Evolutionary conservation across 92 coral and sea anemone species (phyloP).

Genomic region (Paramuricea clavata): DNA sequence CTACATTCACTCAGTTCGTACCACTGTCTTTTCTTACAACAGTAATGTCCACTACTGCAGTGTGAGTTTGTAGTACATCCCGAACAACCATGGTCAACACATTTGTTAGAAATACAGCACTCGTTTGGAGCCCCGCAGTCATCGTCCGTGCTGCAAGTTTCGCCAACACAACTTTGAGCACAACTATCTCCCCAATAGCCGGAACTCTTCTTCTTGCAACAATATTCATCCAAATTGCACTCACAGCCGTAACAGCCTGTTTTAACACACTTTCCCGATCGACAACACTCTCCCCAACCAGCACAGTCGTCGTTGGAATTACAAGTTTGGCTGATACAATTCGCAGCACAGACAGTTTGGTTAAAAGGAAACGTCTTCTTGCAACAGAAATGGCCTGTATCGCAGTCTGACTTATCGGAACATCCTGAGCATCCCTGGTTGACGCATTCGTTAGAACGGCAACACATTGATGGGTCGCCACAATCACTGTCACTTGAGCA

Average conservation of each 20-base stretch:
- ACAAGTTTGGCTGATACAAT: neutral
- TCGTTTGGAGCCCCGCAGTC: conserved; percentile 8
- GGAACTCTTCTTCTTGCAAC: neutral
- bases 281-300: neutral
- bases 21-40: neutral
- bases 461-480: neutral
- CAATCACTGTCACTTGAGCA: neutral
- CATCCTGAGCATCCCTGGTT: neutral
- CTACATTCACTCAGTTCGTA: neutral
- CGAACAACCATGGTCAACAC: neutral
- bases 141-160: neutral
- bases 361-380: neutral
- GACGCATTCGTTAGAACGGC: neutral
- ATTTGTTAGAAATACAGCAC: neutral
- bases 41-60: neutral
- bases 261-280: neutral
- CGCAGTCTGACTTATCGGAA: neutral
- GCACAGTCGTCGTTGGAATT: neutral
- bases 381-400: neutral
- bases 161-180: neutral
- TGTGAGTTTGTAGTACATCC: neutral
- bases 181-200: neutral
- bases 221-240: neutral
- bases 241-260: neutral
- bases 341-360: neutral